Evolutionary conservation across 2,113 vertebrate genomes (phyloP).

Genomic region (Corvus cornix): DNA sequence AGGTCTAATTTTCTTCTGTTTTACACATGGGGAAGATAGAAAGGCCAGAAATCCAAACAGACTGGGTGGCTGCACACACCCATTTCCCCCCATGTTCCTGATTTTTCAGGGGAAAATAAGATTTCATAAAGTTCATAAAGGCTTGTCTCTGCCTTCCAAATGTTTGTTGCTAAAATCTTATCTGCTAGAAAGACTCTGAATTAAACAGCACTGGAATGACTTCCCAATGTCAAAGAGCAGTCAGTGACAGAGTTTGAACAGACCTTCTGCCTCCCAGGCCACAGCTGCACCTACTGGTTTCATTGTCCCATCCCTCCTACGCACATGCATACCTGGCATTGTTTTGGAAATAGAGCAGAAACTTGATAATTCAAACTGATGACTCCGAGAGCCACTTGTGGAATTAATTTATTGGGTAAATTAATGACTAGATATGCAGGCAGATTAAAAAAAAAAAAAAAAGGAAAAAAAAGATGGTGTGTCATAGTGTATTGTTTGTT

Average conservation of each 20-base stretch:
- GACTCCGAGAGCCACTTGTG: constrained; percentile 25
- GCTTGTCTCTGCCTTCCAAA: background rate
- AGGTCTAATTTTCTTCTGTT: background rate
- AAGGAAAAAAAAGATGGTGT: background rate
- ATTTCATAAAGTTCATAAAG: background rate
- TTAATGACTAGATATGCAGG: background rate
- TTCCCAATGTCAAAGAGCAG: background rate
- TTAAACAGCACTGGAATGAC: background rate
- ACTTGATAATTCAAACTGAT: constrained; percentile 53
- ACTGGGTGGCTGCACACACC: too few relatives aligned
- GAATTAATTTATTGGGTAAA: constrained; percentile 53
- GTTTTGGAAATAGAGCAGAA: constrained; percentile 58
- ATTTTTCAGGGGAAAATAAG: background rate
- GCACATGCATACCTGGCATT: constrained; percentile 41
- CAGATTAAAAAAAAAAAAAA: background rate
- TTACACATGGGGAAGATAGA: background rate
- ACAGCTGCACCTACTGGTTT: constrained; percentile 63
- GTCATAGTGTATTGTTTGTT: background rate
- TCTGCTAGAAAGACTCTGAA: background rate
- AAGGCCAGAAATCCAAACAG: background rate
- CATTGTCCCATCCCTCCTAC: constrained; percentile 40
- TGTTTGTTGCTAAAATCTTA: background rate
- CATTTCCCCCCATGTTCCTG: background rate
- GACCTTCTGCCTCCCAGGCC: constrained; percentile 3
- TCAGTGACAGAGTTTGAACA: constrained; percentile 1